phyloP scores from a whole-genome alignment of 2,113 vertebrate genomes.

The Sclerurus mexicanus region DNA sequence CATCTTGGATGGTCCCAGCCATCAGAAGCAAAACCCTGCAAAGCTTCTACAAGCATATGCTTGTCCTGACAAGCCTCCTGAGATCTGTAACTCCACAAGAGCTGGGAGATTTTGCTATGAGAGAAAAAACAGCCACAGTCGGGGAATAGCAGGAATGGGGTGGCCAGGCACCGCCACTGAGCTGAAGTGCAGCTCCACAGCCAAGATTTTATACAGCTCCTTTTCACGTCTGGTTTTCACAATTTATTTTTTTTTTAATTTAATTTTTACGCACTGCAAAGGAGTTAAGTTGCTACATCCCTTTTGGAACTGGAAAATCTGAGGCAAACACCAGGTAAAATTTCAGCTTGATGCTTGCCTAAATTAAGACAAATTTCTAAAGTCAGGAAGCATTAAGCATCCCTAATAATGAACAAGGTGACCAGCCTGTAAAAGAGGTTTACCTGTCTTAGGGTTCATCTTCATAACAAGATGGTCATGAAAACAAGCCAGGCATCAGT shows the following conservation, averaged over 20 bases:
- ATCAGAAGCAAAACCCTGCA: not conserved
- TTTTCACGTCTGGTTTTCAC: not conserved
- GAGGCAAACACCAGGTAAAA: not conserved
- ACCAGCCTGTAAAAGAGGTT: not conserved
- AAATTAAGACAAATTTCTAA: not conserved
- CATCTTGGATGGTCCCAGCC: rapidly evolving
- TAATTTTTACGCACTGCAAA: not conserved
- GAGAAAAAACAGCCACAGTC: not conserved
- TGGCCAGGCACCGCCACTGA: not conserved
- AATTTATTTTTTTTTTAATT: not conserved
- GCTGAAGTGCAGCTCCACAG: not conserved
- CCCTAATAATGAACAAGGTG: not conserved
- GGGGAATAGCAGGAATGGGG: not conserved
- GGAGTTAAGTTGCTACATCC: not conserved
- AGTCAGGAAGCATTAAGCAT: not conserved
- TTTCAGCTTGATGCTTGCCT: not conserved
- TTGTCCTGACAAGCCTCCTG: not conserved
- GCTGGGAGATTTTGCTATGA: not conserved
- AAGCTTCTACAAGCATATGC: rapidly evolving
- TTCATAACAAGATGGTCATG: not conserved
- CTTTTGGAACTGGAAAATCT: not conserved
- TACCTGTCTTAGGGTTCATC: not conserved
- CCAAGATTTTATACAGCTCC: not conserved
- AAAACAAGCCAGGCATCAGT: not conserved
- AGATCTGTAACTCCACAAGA: not conserved